Conservation (phyloP, 2,797 vertebrate genomes). For the Gobionotothen gibberifrons region DNA sequence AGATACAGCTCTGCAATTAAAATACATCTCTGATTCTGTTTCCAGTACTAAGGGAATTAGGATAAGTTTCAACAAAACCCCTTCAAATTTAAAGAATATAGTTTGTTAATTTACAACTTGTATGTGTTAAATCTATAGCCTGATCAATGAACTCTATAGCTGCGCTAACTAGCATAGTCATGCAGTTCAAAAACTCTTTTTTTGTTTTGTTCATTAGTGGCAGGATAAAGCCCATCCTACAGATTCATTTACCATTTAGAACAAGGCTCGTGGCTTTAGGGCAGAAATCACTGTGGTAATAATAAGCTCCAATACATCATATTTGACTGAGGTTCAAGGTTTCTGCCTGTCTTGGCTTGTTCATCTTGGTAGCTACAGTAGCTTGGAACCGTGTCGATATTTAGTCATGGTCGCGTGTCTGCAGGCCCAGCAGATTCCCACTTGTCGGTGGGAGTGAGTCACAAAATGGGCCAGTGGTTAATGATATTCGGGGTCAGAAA, state of each 20-base stretch:
- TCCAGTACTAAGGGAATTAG: conserved; percentile 32
- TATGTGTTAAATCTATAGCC: conserved; percentile 26
- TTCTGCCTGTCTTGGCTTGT: conserved; percentile 57
- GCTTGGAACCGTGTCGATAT: conserved; percentile 62
- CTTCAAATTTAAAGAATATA: conserved; percentile 25
- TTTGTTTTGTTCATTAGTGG: conserved; percentile 47
- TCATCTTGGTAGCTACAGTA: conserved; percentile 72
- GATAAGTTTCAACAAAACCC: conserved; percentile 21
- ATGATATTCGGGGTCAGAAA: conserved; percentile 47
- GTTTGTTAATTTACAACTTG: conserved; percentile 43
- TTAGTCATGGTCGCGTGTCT: conserved; percentile 76
- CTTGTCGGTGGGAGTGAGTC: conserved; percentile 68
- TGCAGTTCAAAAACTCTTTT: conserved; percentile 19
- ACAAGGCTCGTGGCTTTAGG: conserved; percentile 32
- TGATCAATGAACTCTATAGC: conserved; percentile 51
- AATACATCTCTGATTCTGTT: conserved; percentile 22
- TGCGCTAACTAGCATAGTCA: conserved; percentile 19
- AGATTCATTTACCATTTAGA: conserved; percentile 55
- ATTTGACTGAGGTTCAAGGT: conserved; percentile 60
- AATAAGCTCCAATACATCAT: conserved; percentile 61
- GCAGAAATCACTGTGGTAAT: conserved; percentile 51
- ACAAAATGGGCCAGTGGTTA: conserved; percentile 40
- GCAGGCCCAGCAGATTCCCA: conserved; percentile 53
- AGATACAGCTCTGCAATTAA: conserved; percentile 6
- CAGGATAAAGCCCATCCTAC: conserved; percentile 46